phyloP scores from a whole-genome alignment of 2,113 vertebrate genomes.

The Bos taurus region ARS-UCD2.0 NC_037333.1:67253001-67253500 shows the following conservation, averaged over 20 bases:
- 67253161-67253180: background rate
- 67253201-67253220: background rate
- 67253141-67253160: background rate
- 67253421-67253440: background rate
- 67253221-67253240: background rate
- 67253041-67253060: background rate
- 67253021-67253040: background rate
- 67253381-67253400: background rate
- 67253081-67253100: background rate
- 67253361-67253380: background rate
- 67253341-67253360: background rate
- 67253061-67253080: background rate
- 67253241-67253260: background rate
- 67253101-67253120: background rate
- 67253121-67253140: background rate
- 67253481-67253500: constrained; percentile 83
- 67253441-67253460: background rate
- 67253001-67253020: background rate
- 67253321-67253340: background rate
- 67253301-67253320: background rate
- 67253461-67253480: background rate
- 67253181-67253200: background rate
- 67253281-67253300: background rate
- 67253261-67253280: background rate
- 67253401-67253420: constrained; percentile 2